Conservation (phyloP, 2,888 invertebrate genomes). For the Erynnis tages region DNA sequence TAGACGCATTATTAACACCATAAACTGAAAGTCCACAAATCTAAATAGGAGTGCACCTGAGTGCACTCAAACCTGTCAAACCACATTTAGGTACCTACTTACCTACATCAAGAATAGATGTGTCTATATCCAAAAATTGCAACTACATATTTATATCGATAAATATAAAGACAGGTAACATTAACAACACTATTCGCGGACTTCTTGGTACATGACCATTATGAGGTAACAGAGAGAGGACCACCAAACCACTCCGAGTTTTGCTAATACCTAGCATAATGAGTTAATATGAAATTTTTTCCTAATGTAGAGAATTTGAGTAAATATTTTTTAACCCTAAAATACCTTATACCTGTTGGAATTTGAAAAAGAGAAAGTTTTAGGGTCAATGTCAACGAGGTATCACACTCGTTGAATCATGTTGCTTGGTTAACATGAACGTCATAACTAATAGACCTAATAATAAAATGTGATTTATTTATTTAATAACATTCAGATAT, state of each 20-base stretch:
- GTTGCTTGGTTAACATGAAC: neutral
- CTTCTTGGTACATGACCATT: conserved; percentile 34
- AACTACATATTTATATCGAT: conserved; percentile 12
- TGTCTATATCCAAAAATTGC: neutral
- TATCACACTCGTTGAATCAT: neutral
- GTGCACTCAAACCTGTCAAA: no score
- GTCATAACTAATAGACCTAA: no score
- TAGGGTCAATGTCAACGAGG: conserved; percentile 26
- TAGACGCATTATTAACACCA: no score
- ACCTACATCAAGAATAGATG: no score
- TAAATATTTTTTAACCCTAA: neutral
- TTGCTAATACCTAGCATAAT: conserved; percentile 37
- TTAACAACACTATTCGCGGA: conserved; percentile 26
- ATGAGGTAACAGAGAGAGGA: conserved; percentile 49
- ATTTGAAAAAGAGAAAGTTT: conserved; percentile 33
- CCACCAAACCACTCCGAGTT: conserved; percentile 45
- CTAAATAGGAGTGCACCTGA: no score
- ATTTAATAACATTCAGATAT: no score
- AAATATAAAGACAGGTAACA: neutral
- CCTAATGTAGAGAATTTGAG: no score
- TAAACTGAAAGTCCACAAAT: no score
- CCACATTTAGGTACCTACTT: no score
- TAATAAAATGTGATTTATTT: no score
- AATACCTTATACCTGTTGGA: no score
- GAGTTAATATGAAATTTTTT: conserved; percentile 21